Evolutionary conservation across 2,797 vertebrate genomes (phyloP), one percentile per base, ranked within the genome.

Genomic region (Agapornis canus): DNA sequence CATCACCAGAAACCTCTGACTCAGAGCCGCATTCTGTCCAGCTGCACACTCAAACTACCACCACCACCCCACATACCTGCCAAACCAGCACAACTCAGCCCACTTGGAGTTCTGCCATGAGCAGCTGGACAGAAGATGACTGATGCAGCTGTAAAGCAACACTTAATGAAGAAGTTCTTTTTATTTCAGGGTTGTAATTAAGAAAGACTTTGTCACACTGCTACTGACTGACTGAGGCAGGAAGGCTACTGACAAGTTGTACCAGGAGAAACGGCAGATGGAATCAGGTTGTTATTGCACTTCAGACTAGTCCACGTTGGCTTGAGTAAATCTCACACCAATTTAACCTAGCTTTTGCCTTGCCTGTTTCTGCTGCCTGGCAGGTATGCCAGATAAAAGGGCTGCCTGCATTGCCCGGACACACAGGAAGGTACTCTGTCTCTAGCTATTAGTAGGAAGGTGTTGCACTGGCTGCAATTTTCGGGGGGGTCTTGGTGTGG

Each of bases 101-200:
- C 73, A 12, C 43, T 31, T 61, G 86, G 86, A 91, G 72, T 48
- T 37, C 69, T 91, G 94, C 92, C 86, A 73, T 0, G 3, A 85
- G 89, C 79, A 78, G 87, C 79, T 80, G 87, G 76, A 95, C 87
- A 96, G 49, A 84, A 75, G 71, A 77, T 1, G 14, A 91, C 68
- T 79, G 78, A 69, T 72, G n/a, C 56, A 73, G 71, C 51, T 14
- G 0, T 63, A 86, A 60, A 92, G 70, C 77, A 94, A 72, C 78
- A 47, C 7, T 47, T 84, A 92, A 84, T 84, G 47, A 96, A 93
- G 88, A 71, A 75, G 71, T 69, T 31, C 0, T 69, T 92, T 89
- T 84, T 54, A 72, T 59, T 95, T 64, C 73, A 65, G 43, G 42
- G 25, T 19, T 93, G 66, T 65, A 95, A 96, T 90, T 96, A 94